Conservation (phyloP, 2,797 vertebrate genomes). For the Masticophis lateralis region DNA sequence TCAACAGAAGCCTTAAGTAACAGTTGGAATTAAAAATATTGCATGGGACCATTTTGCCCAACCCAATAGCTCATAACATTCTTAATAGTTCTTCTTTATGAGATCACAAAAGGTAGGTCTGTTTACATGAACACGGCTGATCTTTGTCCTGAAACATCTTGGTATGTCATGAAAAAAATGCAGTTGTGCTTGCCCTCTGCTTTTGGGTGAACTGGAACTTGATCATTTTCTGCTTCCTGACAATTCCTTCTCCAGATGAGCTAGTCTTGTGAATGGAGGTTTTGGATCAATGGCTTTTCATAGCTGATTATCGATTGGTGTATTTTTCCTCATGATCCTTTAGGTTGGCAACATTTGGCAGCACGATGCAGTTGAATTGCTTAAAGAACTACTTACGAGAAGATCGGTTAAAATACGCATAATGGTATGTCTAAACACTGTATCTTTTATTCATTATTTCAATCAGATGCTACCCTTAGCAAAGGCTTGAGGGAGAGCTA, state of each 20-base stretch:
- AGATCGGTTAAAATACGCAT: slow-evolving; percentile 76
- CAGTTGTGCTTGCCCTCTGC: not conserved
- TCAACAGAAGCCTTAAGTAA: not conserved
- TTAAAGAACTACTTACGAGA: slow-evolving; percentile 80
- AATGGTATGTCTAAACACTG: slow-evolving; percentile 69
- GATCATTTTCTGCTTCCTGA: not conserved
- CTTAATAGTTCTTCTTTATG: not conserved
- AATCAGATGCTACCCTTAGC: not conserved
- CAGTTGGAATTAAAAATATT: not conserved
- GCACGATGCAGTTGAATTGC: slow-evolving; percentile 79
- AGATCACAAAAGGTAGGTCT: not conserved
- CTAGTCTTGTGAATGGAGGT: not conserved
- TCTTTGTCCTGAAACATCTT: not conserved
- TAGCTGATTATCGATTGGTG: not conserved
- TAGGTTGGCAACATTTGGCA: slow-evolving; percentile 86
- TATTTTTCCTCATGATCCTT: slow-evolving; percentile 10
- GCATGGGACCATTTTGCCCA: not conserved
- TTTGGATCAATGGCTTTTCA: not conserved
- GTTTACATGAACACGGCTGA: not conserved
- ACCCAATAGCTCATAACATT: not conserved
- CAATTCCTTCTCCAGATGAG: not conserved
- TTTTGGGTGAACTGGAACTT: not conserved
- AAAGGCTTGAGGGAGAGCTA: not conserved
- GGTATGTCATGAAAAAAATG: not conserved
- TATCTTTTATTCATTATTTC: not conserved